Conservation (phyloP, 2,797 vertebrate genomes). For the Lepilemur ruficaudatus region DNA sequence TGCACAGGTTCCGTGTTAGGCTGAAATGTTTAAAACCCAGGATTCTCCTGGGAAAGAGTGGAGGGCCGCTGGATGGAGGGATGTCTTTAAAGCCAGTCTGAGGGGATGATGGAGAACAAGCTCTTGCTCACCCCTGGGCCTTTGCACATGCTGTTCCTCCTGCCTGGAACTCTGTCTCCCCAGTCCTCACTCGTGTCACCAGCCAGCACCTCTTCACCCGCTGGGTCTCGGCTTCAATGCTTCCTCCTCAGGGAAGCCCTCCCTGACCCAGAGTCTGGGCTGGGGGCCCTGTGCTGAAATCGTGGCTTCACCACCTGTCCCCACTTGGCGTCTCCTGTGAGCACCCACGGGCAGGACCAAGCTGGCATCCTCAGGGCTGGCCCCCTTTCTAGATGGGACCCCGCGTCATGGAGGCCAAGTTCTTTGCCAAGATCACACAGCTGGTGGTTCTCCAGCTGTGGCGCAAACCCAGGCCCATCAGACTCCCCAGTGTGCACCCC, state of each 20-base stretch:
- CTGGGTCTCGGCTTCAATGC: neutral
- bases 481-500: fast-evolving
- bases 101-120: neutral
- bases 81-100: neutral
- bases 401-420: neutral
- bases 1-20: neutral
- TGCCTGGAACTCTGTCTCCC: neutral
- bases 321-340: neutral
- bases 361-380: neutral
- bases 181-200: neutral
- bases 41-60: neutral
- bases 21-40: neutral
- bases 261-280: neutral
- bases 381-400: neutral
- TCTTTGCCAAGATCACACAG: neutral
- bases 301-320: neutral
- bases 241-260: neutral
- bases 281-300: neutral
- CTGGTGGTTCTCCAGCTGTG: neutral
- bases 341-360: too few relatives aligned
- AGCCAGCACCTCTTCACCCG: too few relatives aligned
- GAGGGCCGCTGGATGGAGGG: neutral
- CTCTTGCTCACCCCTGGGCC: neutral
- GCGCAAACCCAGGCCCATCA: neutral
- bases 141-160: neutral